Base-by-base conservation (phyloP, 2,113 vertebrate genomes). In the Colistium nudipinnis region DNA sequence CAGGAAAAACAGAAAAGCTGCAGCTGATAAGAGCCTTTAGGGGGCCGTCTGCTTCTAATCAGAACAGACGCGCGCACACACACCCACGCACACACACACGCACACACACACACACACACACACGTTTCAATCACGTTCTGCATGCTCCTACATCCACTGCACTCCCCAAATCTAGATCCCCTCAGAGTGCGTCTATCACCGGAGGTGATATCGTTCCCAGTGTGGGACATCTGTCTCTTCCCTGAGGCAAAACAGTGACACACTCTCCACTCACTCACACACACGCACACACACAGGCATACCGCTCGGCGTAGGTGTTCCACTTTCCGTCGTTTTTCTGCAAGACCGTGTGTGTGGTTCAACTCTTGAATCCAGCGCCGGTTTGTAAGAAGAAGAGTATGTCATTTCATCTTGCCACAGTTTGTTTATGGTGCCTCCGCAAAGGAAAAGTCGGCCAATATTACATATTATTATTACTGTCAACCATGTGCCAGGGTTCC, bases 191-290 rank as follows among this genome's bases (percentile, higher is more conserved):
- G 66, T 80, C 70, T 89, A 91, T 91, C 84, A 85, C 83, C 78
- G 79, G 80, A 87, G 89, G 83, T 78, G 59, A 71, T 87, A 81
- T 90, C 83, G 74, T 52, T 87, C 64, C 81, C 70, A 63, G 87
- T 82, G 82, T 74, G 87, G 76, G 87, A 90, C 90, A 92, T 88
- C 88, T 91, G 89, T 87, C 83, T 84, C 78, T 63, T 83, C 82
- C 87, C 71, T 51, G 64, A 70, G 87, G 88, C 87, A 28, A 65
- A 54, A 43, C 54, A 71, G 62, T 70, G 62, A 81, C 71, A 78
- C 80, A 57, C 82, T 69, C 63, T 48, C 36, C 7, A 55, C 14
- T 36, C 43, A 39, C 57, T 51, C 62, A 52, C 56, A 53, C n/a
- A 39, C 43, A n/a, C 36, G 5, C 30, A 19, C 57, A 31, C 36